Evolutionary conservation across 1,140 invertebrate genomes (phyloP), one percentile per base, ranked within the genome.

Genomic region (Cylas formicarius): DNA sequence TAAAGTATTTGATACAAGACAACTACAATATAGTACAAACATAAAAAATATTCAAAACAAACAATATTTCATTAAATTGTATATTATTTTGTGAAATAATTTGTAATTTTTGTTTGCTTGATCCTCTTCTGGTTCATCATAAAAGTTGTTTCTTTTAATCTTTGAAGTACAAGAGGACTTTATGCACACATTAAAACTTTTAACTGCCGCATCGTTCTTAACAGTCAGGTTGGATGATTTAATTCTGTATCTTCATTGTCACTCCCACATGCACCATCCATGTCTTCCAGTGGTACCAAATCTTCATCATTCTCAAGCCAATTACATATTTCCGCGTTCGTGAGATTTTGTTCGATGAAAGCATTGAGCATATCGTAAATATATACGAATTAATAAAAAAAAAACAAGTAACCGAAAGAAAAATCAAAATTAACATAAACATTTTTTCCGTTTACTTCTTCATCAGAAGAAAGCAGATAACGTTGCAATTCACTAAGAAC

Each of bases 41-140:
- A 2, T 16, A 37, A 10, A 40, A 37, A 40, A 40, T 18, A 40
- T 10, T 21, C 19, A 4, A 10, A 31, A 40, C 27, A 8, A 23
- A 8, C 18, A 26, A 33, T n/a, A 40, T n/a, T 32, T 19, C 34
- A 42, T 44, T 17, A 44, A 44, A 44, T n/a, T 41, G 6, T 43
- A 18, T 43, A 21, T 40, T 35, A 35, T 37, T 7, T 39, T 43
- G n/a, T 8, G n/a, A 9, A 43, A n/a, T 38, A 44, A 22, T 44
- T 44, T 42, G 35, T 44, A 21, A 42, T 42, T 42, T 44, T 44
- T 42, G 8, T 41, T 44, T 44, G 35, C 33, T 43, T 37, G 8
- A 40, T 19, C 5, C 11, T 31, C 17, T 20, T 38, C 10, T 40
- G 37, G 27, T 40, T 40, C 21, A 31, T 40, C 26, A 40, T 35